Evolutionary conservation across 1,140 invertebrate genomes (phyloP).

Genomic region (Drosophila nebulosa): DNA sequence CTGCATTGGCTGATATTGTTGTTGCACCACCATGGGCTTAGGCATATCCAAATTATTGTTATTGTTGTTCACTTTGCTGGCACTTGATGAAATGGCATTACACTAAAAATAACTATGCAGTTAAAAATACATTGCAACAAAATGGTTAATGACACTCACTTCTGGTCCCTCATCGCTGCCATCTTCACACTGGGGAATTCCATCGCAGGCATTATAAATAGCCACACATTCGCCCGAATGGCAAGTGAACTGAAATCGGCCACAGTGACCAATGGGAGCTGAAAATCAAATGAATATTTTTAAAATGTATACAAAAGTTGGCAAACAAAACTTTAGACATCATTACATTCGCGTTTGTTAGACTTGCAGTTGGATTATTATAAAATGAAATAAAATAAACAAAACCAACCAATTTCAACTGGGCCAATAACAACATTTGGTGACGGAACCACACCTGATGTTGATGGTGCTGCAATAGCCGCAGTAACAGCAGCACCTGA

Average conservation of each 20-base stretch:
- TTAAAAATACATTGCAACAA: neutral
- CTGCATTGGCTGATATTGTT: slow-evolving; percentile 49
- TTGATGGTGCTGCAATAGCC: neutral
- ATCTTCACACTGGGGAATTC: slow-evolving; percentile 95
- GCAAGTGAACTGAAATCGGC: slow-evolving; percentile 93
- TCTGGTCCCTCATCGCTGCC: slow-evolving; percentile 93
- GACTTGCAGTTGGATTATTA: slow-evolving; percentile 2
- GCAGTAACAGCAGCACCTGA: slow-evolving; percentile 7
- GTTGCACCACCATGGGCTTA: slow-evolving; percentile 30
- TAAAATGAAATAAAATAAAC: neutral
- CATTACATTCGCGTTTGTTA: slow-evolving; percentile 21
- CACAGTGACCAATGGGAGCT: slow-evolving; percentile 83
- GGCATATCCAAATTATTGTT: slow-evolving; percentile 35
- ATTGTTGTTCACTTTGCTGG: slow-evolving; percentile 34
- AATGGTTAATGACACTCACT: slow-evolving; percentile 79
- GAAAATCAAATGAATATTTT: slow-evolving; percentile 18
- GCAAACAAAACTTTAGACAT: too few species aligned
- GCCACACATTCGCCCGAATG: slow-evolving; percentile 95
- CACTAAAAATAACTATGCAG: slow-evolving; percentile 39
- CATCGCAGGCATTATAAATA: slow-evolving; percentile 96
- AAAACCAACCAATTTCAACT: slow-evolving; percentile 49
- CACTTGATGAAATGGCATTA: slow-evolving; percentile 46
- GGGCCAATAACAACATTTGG: slow-evolving; percentile 7
- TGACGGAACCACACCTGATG: slow-evolving; percentile 21
- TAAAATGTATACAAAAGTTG: too few species aligned